These are phyloP conservation scores for Lordiphosa clarofinis DNA, from an alignment of 1,140 invertebrate species.

Conservation along the genomic window DNA sequence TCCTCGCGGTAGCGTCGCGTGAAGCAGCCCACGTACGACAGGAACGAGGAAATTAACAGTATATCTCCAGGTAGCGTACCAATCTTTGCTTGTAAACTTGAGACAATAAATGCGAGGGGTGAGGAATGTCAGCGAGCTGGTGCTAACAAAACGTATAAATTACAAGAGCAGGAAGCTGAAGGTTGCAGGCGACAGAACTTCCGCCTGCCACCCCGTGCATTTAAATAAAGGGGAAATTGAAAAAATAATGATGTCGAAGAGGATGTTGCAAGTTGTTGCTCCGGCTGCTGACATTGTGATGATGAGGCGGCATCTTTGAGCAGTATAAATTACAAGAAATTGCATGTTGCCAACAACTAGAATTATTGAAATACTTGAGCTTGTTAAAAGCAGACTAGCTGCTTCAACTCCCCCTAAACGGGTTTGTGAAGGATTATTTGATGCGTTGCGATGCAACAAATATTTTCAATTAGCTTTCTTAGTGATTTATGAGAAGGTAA, in stretches of 20 bases:
- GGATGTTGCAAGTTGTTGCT: constrained; percentile 30
- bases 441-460: constrained; percentile 7
- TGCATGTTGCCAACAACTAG: constrained; percentile 53
- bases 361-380: constrained; percentile 63
- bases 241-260: constrained; percentile 68
- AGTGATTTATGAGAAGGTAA: constrained; percentile 59
- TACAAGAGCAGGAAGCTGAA: constrained; percentile 41
- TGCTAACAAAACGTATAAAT: constrained; percentile 55
- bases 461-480: constrained; percentile 10
- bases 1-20: constrained; percentile 91
- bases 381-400: constrained; percentile 8
- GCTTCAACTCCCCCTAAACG: neutral
- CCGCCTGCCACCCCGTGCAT: constrained; percentile 22
- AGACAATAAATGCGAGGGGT: constrained; percentile 3
- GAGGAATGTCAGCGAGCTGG: constrained; percentile 17
- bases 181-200: constrained; percentile 22
- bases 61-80: constrained; percentile 94
- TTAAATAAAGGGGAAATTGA: constrained; percentile 73
- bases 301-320: constrained; percentile 17
- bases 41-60: constrained; percentile 93
- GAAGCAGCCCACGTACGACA: constrained; percentile 97
- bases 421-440: constrained; percentile 1
- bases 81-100: constrained; percentile 82
- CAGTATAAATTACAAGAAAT: constrained; percentile 58
- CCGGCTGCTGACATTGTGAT: constrained; percentile 33